These are phyloP conservation scores for Watsonalla binaria DNA, from an alignment of 2,888 invertebrate species.

Conservation along the genomic window DNA sequence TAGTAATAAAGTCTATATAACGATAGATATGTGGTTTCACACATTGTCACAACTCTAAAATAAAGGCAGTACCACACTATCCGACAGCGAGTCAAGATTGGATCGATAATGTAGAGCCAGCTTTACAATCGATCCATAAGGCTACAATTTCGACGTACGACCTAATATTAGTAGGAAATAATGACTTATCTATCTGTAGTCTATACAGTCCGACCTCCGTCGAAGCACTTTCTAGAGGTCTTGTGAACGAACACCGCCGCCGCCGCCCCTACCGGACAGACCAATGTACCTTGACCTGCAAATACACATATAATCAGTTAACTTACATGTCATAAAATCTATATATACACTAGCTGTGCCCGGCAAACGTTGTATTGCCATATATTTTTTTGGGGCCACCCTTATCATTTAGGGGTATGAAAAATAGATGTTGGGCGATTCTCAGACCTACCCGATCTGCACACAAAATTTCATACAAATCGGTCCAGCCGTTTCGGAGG, in stretches of 20 bases:
- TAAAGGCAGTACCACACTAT: neutral
- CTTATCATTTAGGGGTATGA: too few species aligned
- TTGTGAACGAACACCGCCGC: conserved; percentile 27
- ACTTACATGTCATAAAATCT: too few species aligned
- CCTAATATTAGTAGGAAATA: conserved; percentile 64
- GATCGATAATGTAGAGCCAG: neutral
- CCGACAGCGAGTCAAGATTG: neutral
- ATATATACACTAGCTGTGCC: too few species aligned
- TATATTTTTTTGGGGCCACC: too few species aligned
- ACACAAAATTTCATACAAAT: too few species aligned
- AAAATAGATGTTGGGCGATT: too few species aligned
- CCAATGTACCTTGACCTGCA: conserved; percentile 38
- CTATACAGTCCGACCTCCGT: conserved; percentile 45
- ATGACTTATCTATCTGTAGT: conserved; percentile 33
- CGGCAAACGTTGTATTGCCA: too few species aligned
- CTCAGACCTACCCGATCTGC: too few species aligned
- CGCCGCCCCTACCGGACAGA: conserved; percentile 33
- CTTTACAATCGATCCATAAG: conserved; percentile 7
- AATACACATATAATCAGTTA: conserved; percentile 4
- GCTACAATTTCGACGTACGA: conserved; percentile 33
- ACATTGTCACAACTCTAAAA: neutral
- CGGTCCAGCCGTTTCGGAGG: too few species aligned
- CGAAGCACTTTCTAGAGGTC: conserved; percentile 74
- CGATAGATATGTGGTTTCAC: too few species aligned
- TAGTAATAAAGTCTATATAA: too few species aligned